Base-by-base conservation (phyloP, 2,113 vertebrate genomes). In the Oenanthe oenanthe region DNA sequence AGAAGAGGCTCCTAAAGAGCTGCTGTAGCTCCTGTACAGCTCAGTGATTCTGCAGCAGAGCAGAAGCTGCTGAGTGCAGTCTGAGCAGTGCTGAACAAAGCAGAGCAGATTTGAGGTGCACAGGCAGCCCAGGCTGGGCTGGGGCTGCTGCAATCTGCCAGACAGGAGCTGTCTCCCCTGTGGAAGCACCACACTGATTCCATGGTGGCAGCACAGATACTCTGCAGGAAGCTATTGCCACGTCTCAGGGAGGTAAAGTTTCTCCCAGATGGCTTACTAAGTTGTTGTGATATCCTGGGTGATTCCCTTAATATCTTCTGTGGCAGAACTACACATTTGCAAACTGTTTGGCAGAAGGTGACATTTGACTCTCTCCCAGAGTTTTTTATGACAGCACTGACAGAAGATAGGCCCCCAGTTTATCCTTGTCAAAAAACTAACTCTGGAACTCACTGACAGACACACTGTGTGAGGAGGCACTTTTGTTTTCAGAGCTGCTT, bases 261-360 rank as follows among this genome's bases (percentile, higher is more conserved):
- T 66, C 48, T 89, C 75, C 60, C 78, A 89, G 68, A 75, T 79
- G 85, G 81, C 26, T 89, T 61, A n/a, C 38, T 31, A 58, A 85
- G 28, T 82, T 82, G 60, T 63, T 78, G 62, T 76, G 60, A 45
- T 84, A 82, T 76, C 80, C 57, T 71, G 67, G 56, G 70, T 78
- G 84, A 87, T 95, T 94, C 86, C 73, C 65, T 92, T 92, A 82
- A 70, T 93, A 84, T 80, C 90, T 73, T 40, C 82, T 65, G 29
- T 77, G 84, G 86, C 77, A 91, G 76, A 91, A 40, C 62, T 86
- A 53, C 43, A 4, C 65, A 20, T 79, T 89, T 73, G 60, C 71
- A 58, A 89, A 79, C 40, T 63, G 24, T 79, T 73, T 93, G 87
- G 92, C 92, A 96, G 91, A 85, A 89, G 60, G 83, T 74, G 88